Evolutionary conservation across 2,113 vertebrate species (phyloP).

Genomic region (Paraplagusia blochii): DNA sequence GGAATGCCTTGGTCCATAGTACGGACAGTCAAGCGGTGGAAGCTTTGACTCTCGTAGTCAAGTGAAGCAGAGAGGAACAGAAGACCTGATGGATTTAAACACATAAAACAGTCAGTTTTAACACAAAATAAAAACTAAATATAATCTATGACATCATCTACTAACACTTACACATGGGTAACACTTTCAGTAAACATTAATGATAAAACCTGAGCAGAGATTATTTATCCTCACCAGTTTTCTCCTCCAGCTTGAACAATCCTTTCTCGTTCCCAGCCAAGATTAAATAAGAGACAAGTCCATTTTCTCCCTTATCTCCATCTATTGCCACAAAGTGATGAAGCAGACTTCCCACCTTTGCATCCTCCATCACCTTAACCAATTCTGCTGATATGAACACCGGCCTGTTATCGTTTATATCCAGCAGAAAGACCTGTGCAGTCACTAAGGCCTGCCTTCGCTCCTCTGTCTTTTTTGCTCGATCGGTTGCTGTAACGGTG

Average conservation of each 20-base stretch:
- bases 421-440: conserved; percentile 82
- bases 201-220: neutral
- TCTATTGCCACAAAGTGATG: conserved; percentile 82
- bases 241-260: conserved; percentile 79
- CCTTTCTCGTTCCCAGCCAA: conserved; percentile 79
- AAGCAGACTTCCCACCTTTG: conserved; percentile 77
- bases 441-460: conserved; percentile 69
- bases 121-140: neutral
- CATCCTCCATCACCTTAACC: conserved; percentile 77
- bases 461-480: conserved; percentile 71
- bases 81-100: conserved; percentile 73
- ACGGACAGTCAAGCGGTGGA: conserved; percentile 76
- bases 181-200: neutral
- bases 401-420: conserved; percentile 88
- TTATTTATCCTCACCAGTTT: conserved; percentile 75
- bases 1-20: conserved; percentile 80
- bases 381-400: conserved; percentile 73
- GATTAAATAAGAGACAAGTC: conserved; percentile 77
- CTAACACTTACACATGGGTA: neutral
- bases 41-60: conserved; percentile 78
- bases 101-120: neutral
- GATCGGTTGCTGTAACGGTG: conserved; percentile 81
- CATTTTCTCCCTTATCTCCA: conserved; percentile 81
- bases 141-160: too few relatives aligned
- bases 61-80: conserved; percentile 76